Conservation (phyloP, 1,140 invertebrate species). For the Meloidogyne hapla region DNA sequence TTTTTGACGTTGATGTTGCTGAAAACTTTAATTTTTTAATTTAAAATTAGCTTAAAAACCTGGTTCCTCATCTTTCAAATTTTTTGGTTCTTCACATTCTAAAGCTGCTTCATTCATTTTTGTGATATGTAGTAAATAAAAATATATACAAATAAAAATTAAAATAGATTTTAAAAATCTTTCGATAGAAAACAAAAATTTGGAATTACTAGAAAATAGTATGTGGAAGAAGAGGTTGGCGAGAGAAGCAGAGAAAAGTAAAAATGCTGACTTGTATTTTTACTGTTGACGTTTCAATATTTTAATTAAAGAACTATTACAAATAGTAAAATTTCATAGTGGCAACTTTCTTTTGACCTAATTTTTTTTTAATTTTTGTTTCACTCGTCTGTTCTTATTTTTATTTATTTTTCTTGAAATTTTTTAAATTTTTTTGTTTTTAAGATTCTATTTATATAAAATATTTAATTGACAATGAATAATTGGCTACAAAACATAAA, state of each 20-base stretch:
- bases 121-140: not conserved
- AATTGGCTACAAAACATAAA: slow-evolving; percentile 43
- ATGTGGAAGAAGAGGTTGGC: too few species aligned
- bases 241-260: too few species aligned
- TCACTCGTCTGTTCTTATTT: too few species aligned
- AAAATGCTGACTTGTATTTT: too few species aligned
- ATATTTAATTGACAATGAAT: slow-evolving; percentile 23
- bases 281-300: too few species aligned
- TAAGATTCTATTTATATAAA: not conserved
- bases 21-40: not conserved
- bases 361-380: too few species aligned
- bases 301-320: too few species aligned
- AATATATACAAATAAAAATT: not conserved
- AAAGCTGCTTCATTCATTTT: not conserved
- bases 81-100: not conserved
- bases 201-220: too few species aligned
- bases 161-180: not conserved
- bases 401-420: not conserved
- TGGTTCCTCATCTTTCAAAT: not conserved
- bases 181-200: too few species aligned
- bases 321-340: too few species aligned
- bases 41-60: not conserved
- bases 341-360: too few species aligned
- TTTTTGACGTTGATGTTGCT: not conserved
- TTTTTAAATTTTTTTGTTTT: not conserved